These are phyloP conservation scores for Acromyrmex echinatior DNA, from an alignment of 1,140 invertebrate species.

Conservation along the genomic window DNA sequence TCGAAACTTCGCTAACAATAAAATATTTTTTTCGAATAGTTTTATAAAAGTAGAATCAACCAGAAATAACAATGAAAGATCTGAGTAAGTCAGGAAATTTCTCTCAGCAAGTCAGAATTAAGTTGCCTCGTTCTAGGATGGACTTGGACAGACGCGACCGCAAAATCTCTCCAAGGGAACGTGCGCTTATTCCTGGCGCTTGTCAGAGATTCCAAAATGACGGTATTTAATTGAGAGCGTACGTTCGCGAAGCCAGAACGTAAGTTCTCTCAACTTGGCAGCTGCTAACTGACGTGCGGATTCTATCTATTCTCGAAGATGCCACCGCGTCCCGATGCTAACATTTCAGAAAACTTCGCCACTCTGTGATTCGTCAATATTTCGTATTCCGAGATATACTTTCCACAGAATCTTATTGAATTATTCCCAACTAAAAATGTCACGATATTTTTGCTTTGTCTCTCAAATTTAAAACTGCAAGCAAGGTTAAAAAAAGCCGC, in stretches of 20 bases:
- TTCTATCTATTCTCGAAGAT: constrained; percentile 68
- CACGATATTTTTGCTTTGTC: neutral
- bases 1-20: neutral
- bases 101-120: constrained; percentile 14
- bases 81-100: constrained; percentile 10
- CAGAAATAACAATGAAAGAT: neutral
- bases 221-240: constrained; percentile 55
- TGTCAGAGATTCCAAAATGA: constrained; percentile 53
- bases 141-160: neutral
- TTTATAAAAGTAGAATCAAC: neutral
- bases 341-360: constrained; percentile 29
- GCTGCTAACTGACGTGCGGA: constrained; percentile 59
- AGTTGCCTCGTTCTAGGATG: neutral
- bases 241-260: constrained; percentile 47
- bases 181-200: constrained; percentile 32
- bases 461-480: neutral
- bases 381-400: neutral
- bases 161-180: constrained; percentile 32
- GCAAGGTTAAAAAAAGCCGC: neutral
- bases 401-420: neutral
- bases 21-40: neutral
- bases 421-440: neutral
- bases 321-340: neutral
- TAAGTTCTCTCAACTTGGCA: constrained; percentile 57
- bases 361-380: neutral